Evolutionary conservation across 2,888 invertebrate genomes (phyloP).

Genomic region (Drosophila conformis): DNA sequence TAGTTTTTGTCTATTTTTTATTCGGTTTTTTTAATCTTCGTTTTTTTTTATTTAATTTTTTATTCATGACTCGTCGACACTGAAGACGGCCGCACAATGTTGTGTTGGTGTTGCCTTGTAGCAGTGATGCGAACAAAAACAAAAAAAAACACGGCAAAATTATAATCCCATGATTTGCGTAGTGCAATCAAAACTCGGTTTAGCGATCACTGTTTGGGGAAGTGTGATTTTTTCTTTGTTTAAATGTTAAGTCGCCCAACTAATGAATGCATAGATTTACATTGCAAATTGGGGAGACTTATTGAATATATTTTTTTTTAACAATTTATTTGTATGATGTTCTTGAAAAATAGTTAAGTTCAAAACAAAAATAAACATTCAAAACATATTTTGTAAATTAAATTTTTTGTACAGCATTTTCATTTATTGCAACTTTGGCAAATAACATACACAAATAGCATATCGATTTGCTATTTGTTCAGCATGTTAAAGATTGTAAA

Average conservation of each 20-base stretch:
- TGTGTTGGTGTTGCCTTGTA: constrained; percentile 60
- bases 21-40: neutral
- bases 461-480: constrained; percentile 31
- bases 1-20: constrained; percentile 65
- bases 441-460: neutral
- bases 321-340: no score
- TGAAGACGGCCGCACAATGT: constrained; percentile 63
- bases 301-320: neutral
- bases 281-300: neutral
- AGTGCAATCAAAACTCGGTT: constrained; percentile 51
- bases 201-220: constrained; percentile 23
- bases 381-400: neutral
- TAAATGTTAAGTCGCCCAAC: neutral
- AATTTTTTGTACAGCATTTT: constrained; percentile 1
- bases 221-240: neutral
- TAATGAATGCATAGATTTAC: constrained; percentile 4
- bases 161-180: constrained; percentile 51
- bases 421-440: constrained; percentile 45
- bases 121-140: constrained; percentile 25
- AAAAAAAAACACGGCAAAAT: constrained; percentile 14
- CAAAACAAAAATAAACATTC: neutral
- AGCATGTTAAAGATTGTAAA: constrained; percentile 20
- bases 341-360: neutral
- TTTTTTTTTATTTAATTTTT: constrained; percentile 48
- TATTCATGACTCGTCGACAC: constrained; percentile 76